Evolutionary conservation across 2,113 vertebrate genomes (phyloP).

Genomic region (Gadus chalcogrammus): DNA sequence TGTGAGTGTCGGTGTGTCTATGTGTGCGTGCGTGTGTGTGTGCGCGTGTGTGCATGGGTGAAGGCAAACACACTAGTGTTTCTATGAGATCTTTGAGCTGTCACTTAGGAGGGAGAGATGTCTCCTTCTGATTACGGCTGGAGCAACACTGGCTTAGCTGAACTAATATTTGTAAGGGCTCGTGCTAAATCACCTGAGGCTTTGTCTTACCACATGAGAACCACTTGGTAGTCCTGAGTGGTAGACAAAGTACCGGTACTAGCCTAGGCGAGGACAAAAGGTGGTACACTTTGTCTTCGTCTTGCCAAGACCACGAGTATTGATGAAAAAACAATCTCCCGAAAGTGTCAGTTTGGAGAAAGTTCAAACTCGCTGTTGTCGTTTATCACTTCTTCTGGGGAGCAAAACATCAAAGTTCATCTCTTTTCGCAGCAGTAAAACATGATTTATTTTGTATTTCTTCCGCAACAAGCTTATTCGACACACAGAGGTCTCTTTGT

Average conservation of each 20-base stretch:
- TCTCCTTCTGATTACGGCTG: constrained; percentile 54
- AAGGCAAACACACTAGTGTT: constrained; percentile 55
- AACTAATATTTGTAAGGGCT: constrained; percentile 68
- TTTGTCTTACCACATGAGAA: constrained; percentile 56
- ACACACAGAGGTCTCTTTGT: too few relatives aligned
- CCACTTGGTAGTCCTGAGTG: constrained; percentile 29
- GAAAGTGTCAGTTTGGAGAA: too few relatives aligned
- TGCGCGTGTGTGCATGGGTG: constrained; percentile 28
- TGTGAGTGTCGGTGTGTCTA: too few relatives aligned
- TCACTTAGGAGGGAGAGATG: constrained; percentile 53
- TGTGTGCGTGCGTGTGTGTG: too few relatives aligned
- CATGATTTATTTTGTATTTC: too few relatives aligned
- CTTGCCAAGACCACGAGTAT: constrained; percentile 11
- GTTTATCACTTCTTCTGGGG: too few relatives aligned
- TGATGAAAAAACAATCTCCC: not conserved
- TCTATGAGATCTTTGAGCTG: constrained; percentile 52
- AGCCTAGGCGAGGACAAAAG: too few relatives aligned
- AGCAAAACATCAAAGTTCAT: too few relatives aligned
- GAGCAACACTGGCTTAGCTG: constrained; percentile 57
- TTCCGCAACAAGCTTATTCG: too few relatives aligned
- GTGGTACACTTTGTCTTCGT: not conserved
- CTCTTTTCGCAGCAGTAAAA: too few relatives aligned
- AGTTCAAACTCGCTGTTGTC: too few relatives aligned
- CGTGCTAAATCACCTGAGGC: constrained; percentile 61
- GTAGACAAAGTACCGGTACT: constrained; percentile 18